A percentile compares a stretch with the other conserved stretches of the same genome.
These are phyloP conservation scores for Hirtodrosophila confusa DNA, from an alignment of 2,888 invertebrate species.

Conservation along the genomic window DNA sequence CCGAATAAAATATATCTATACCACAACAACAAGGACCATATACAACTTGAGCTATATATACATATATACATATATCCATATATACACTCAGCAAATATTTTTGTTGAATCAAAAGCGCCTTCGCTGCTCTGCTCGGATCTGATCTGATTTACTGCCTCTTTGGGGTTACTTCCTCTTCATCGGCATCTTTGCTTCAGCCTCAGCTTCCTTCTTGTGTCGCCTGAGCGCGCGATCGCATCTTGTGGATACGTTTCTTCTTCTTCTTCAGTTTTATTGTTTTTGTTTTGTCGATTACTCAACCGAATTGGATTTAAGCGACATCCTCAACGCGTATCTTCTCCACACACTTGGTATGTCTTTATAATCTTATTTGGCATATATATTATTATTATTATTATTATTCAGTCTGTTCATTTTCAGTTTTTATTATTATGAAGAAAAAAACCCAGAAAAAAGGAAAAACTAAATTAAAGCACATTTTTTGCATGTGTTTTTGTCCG, in stretches of 20 bases:
- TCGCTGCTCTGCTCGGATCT: slow-evolving; percentile 1
- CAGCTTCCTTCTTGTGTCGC: slow-evolving; percentile 19
- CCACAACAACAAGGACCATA: slow-evolving; percentile 25
- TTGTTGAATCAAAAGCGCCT: slow-evolving; percentile 52
- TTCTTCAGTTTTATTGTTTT: slow-evolving; percentile 22
- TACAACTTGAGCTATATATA: slow-evolving; percentile 43
- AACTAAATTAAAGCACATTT: slow-evolving; percentile 24
- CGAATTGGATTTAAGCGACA: slow-evolving; percentile 59
- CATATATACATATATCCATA: slow-evolving; percentile 14
- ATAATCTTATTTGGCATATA: slow-evolving; percentile 1
- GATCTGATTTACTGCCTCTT: slow-evolving; percentile 71
- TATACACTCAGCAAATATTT: not conserved
- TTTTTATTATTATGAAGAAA: slow-evolving; percentile 18
- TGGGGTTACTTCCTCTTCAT: slow-evolving; percentile 58
- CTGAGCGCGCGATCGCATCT: slow-evolving; percentile 39
- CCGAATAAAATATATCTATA: slow-evolving; percentile 39
- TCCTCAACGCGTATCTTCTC: slow-evolving; percentile 20
- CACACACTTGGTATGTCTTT: slow-evolving; percentile 58
- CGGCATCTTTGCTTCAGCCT: slow-evolving; percentile 48
- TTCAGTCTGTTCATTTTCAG: slow-evolving; percentile 21
- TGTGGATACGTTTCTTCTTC: slow-evolving; percentile 53
- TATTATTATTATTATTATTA: slow-evolving; percentile 11
- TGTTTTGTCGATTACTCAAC: slow-evolving; percentile 41
- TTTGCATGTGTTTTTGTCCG: slow-evolving; percentile 14
- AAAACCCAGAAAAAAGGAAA: slow-evolving; percentile 13